Percentiles rank a stretch among this genome's conserved stretches.
These are phyloP conservation scores for Tipula confusa DNA, from an alignment of 2,888 invertebrate species.

Conservation along the genomic window DNA sequence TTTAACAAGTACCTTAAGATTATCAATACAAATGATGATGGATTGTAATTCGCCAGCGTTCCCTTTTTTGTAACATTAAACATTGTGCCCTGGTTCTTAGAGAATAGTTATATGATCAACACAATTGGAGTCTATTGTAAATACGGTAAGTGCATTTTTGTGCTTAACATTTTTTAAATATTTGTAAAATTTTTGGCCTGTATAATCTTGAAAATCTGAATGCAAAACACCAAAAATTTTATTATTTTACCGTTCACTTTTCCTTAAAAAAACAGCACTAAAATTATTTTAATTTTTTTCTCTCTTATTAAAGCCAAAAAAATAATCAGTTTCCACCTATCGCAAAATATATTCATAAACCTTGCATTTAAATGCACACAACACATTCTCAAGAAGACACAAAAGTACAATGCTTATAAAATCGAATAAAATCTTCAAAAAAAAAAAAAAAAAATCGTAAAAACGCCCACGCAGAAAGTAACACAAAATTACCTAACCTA, in stretches of 20 bases:
- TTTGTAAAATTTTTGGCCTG: too few species aligned
- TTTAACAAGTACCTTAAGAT: too few species aligned
- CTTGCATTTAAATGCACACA: background rate
- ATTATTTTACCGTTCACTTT: background rate
- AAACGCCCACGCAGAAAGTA: background rate
- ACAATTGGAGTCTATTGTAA: too few species aligned
- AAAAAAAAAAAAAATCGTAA: background rate
- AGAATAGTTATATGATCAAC: too few species aligned
- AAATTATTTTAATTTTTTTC: background rate
- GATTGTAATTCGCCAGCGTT: too few species aligned
- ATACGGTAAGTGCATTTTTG: too few species aligned
- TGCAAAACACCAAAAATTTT: background rate
- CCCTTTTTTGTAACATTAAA: too few species aligned
- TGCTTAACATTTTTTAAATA: too few species aligned
- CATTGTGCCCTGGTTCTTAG: too few species aligned
- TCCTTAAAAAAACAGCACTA: background rate
- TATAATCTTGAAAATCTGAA: too few species aligned
- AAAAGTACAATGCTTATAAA: background rate
- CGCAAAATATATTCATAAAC: background rate
- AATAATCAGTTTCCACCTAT: constrained; percentile 8
- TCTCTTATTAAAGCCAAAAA: background rate
- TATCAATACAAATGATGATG: too few species aligned
- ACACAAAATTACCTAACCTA: background rate
- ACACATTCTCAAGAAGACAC: background rate
- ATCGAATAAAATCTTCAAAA: background rate